Evolutionary conservation across 2,888 invertebrate species (phyloP).

Genomic region (Drosophila sordidula): DNA sequence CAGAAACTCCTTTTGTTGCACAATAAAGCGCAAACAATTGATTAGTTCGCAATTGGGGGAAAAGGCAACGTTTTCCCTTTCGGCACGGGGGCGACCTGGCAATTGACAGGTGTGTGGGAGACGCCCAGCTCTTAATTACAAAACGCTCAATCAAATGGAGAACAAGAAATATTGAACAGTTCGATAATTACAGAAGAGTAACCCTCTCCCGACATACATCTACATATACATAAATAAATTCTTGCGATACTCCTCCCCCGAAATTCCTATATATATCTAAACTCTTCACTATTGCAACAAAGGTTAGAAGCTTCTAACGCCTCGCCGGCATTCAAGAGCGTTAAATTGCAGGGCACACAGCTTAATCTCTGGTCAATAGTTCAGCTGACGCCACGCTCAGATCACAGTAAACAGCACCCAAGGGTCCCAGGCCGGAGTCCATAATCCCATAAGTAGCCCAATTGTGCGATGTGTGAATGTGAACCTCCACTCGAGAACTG

Average conservation of each 20-base stretch:
- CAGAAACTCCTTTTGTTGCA: conserved; percentile 63
- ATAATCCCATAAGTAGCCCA: conserved; percentile 70
- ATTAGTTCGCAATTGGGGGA: conserved; percentile 82
- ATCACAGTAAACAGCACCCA: conserved; percentile 13
- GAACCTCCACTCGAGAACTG: conserved; percentile 32
- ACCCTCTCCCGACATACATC: not conserved
- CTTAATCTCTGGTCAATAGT: conserved; percentile 57
- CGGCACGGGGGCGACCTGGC: conserved; percentile 39
- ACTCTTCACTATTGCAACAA: not conserved
- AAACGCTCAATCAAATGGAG: conserved; percentile 20
- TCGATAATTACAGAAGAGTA: not conserved
- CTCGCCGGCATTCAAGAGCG: conserved; percentile 14
- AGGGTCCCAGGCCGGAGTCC: conserved; percentile 27
- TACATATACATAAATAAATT: not conserved
- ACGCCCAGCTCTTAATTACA: conserved; percentile 43
- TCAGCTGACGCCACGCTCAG: conserved; percentile 26
- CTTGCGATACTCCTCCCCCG: not conserved
- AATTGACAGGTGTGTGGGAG: conserved; percentile 75
- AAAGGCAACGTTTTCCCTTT: conserved; percentile 17
- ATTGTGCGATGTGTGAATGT: conserved; percentile 58
- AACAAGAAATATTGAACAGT: conserved; percentile 1
- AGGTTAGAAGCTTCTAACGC: conserved; percentile 26
- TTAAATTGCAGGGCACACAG: conserved; percentile 61
- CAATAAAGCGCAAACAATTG: conserved; percentile 82
- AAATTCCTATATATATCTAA: no score